These are phyloP conservation scores for Onychostruthus taczanowskii DNA, from an alignment of 2,113 vertebrate genomes.

Conservation along the genomic window DNA sequence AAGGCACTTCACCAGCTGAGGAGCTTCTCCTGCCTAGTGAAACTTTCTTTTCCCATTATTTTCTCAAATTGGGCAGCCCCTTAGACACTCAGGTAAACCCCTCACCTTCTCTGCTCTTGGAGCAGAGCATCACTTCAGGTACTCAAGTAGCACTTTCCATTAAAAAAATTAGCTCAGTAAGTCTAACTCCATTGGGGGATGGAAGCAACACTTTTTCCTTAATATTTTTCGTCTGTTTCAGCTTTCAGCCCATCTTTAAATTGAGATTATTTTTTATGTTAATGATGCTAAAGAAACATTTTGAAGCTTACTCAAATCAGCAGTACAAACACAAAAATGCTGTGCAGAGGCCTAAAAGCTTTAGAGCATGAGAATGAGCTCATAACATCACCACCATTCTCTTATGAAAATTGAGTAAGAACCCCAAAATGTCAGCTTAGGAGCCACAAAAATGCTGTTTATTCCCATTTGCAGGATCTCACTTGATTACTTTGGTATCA, in stretches of 20 bases:
- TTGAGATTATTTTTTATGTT: not conserved
- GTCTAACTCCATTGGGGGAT: not conserved
- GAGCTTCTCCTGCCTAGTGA: not conserved
- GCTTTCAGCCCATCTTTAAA: not conserved
- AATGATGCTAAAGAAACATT: not conserved
- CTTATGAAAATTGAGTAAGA: not conserved
- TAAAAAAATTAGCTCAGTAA: not conserved
- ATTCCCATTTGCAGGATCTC: not conserved
- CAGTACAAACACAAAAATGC: not conserved
- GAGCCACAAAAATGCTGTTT: not conserved
- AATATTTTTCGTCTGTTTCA: not conserved
- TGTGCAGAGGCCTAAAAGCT: not conserved
- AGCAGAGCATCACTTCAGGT: rapidly evolving
- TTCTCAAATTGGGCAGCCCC: not conserved
- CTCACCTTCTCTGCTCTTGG: not conserved
- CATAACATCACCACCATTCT: not conserved
- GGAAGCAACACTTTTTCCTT: not conserved
- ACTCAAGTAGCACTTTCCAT: not conserved
- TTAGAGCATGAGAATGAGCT: not conserved
- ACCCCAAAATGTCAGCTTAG: not conserved
- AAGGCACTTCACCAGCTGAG: not conserved
- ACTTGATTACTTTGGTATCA: rapidly evolving
- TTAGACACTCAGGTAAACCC: not conserved
- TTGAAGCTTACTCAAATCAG: not conserved
- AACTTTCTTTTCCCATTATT: not conserved